A percentile compares a stretch with the other conserved stretches of the same genome.
These are phyloP conservation scores for Tipula vernalis DNA, from an alignment of 2,888 invertebrate genomes.

Conservation along the genomic window DNA sequence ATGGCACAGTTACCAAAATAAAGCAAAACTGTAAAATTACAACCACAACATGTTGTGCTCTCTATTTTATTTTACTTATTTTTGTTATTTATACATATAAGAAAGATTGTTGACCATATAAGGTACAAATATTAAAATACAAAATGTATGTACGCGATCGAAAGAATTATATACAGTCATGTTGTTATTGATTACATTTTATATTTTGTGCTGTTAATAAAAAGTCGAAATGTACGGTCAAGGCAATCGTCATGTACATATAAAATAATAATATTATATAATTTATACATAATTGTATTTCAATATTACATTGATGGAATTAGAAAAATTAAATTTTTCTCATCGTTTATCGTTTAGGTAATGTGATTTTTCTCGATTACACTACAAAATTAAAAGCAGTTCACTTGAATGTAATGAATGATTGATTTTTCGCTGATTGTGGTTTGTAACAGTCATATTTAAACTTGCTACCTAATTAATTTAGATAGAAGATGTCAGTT, in stretches of 20 bases:
- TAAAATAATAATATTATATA: not conserved
- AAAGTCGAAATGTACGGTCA: not conserved
- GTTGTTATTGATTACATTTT: not conserved
- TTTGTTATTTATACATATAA: not conserved
- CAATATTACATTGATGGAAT: not conserved
- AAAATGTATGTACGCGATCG: not conserved
- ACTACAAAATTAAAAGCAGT: not conserved
- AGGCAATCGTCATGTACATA: slow-evolving; percentile 6
- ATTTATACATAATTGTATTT: not conserved
- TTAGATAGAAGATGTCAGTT: too few species aligned
- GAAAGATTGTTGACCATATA: slow-evolving; percentile 8
- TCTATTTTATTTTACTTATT: not conserved
- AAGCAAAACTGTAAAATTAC: not conserved
- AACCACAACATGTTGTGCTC: slow-evolving; percentile 4
- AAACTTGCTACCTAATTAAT: too few species aligned
- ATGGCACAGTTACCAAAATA: not conserved
- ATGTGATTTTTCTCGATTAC: not conserved
- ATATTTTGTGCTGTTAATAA: not conserved
- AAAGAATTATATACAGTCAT: not conserved
- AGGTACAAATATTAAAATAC: not conserved
- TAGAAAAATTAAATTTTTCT: not conserved
- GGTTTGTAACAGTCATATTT: too few species aligned
- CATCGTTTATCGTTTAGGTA: not conserved
- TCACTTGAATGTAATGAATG: not conserved
- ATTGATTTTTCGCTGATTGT: not conserved